A percentile compares a stretch with the other conserved stretches of the same genome.
phyloP scores from a whole-genome alignment of 2,888 invertebrate species.

The Luperina nickerlii region DNA sequence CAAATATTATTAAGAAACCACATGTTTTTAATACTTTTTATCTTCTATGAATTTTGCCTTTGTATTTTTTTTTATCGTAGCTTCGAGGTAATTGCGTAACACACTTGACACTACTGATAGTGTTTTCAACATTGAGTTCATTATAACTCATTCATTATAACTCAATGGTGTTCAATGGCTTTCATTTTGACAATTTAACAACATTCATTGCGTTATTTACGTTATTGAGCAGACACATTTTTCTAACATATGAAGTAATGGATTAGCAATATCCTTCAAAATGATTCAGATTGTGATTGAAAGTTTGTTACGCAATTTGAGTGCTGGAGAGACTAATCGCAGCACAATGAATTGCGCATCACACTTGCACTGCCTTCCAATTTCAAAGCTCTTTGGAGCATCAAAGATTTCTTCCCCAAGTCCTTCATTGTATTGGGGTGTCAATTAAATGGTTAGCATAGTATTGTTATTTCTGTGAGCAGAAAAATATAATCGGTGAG shows the following conservation, averaged over 20 bases:
- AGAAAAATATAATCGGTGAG: too few relatives aligned
- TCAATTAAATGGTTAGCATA: too few relatives aligned
- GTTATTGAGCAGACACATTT: neutral
- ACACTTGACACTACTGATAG: neutral
- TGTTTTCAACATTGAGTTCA: too few relatives aligned
- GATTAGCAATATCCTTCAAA: neutral
- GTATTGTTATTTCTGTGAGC: too few relatives aligned
- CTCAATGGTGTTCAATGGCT: too few relatives aligned
- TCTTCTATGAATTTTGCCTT: neutral
- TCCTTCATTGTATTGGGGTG: too few relatives aligned
- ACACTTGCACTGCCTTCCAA: neutral
- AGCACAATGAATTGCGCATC: neutral
- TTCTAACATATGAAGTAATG: neutral
- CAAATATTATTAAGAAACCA: constrained; percentile 29
- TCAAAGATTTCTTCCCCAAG: neutral
- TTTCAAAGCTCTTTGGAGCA: neutral
- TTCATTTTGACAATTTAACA: neutral
- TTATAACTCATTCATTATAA: too few relatives aligned
- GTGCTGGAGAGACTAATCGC: neutral
- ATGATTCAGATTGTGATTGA: neutral
- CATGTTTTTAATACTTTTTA: constrained; percentile 17
- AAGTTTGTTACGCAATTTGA: neutral
- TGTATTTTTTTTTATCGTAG: neutral
- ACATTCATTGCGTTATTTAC: neutral
- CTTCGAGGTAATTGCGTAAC: neutral